These are phyloP conservation scores for Ctenoplectra terminalis DNA, from an alignment of 1,140 invertebrate species.

Conservation along the genomic window DNA sequence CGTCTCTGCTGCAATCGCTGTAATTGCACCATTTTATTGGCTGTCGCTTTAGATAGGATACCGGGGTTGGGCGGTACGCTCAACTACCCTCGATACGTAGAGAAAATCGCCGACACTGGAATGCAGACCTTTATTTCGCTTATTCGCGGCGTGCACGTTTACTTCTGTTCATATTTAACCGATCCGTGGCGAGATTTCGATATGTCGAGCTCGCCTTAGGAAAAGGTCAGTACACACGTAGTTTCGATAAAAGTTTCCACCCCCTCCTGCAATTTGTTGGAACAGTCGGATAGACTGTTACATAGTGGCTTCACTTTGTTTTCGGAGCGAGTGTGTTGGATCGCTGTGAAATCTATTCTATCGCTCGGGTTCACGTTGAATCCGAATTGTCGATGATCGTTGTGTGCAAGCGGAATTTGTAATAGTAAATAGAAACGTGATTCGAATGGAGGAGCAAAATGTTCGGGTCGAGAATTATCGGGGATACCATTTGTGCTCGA, in stretches of 20 bases:
- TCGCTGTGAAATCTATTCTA: conserved; percentile 8
- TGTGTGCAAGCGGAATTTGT: background rate
- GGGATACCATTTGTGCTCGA: background rate
- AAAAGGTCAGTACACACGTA: background rate
- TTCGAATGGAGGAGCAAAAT: background rate
- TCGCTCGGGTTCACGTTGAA: background rate
- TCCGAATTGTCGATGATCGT: background rate
- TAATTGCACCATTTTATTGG: background rate
- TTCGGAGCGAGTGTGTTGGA: background rate
- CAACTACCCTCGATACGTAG: background rate
- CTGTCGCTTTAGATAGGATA: background rate
- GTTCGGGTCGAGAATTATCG: background rate
- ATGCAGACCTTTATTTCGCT: background rate
- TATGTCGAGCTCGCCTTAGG: background rate
- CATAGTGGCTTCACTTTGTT: background rate
- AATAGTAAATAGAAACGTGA: background rate
- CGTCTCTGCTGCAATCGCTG: background rate
- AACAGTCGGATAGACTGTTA: background rate
- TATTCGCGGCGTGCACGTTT: background rate
- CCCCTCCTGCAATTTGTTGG: background rate
- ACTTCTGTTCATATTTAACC: background rate
- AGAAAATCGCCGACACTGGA: too few relatives aligned
- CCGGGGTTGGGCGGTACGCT: background rate
- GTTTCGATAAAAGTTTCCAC: background rate
- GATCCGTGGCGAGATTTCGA: background rate